Base-by-base conservation (phyloP, 1,140 invertebrate species). In the Pseudachorutes palmiensis region DNA sequence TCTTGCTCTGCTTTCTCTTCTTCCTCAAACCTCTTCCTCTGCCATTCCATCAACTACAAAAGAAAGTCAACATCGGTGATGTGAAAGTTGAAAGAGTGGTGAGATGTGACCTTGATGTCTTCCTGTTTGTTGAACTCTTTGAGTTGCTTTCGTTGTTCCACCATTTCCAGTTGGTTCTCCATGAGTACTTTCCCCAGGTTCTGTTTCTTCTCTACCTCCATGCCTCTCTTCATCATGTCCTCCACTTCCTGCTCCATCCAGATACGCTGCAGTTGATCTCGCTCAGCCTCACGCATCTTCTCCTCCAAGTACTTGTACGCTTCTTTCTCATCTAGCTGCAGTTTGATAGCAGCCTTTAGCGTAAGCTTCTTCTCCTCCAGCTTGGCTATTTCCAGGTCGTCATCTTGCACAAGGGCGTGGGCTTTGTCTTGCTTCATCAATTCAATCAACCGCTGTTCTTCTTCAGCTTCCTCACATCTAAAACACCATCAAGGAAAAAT, bases 391-490 rank as follows among this genome's bases (percentile, higher is more conserved):
- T 67, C 64, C 19, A 30, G 51, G 2, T 66, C 65, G 30, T 70
- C 66, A 55, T 73, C 65, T n/a, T 65, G 51, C 5, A 70, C 41
- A 14, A 73, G 36, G 14, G 51, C 48, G 26, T 62, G 66, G 16
- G 28, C 45, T 49, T 64, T 32, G 24, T 67, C 66, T 63, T 70
- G 71, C 16, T 67, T 60, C 48, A 73, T 64, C 14, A 70, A 19
- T 5, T 36, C 66, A 1, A 55, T 3, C 16, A 73, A 3, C n/a
- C 71, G 48, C 3, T 59, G 22, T 29, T 73, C 68, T 65, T 73
- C 71, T 57, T 70, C 68, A 1, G 32, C 66, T 55, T 68, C 62
- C 33, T 73, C 71, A 36, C 68, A 70, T 48, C 67, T 69, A 62
- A 22, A 41, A 41, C 5, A 19, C 36, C 36, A 41, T 41, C 19